Base-by-base conservation (phyloP, 2,797 vertebrate genomes). In the Sebastolobus alascanus region DNA sequence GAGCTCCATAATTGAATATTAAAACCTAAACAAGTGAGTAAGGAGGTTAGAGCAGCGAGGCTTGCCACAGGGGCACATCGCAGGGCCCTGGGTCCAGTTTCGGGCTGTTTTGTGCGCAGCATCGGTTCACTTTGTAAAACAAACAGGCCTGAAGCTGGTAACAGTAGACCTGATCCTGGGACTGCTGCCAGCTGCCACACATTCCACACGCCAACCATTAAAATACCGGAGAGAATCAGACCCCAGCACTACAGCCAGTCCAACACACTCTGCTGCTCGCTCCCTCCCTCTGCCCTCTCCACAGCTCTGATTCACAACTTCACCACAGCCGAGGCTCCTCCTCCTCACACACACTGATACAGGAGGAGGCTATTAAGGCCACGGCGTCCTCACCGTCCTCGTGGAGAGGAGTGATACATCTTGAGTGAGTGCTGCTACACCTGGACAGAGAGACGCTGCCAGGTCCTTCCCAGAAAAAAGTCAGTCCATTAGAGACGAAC, bases 151-250 rank as follows among this genome's bases (percentile, higher is more conserved):
- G 86, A 90, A 93, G 92, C 93, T 89, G 92, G 95, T 95, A 96
- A 96, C 91, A 94, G 93, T 94, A 96, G 94, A 95, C 89, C 79
- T 80, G 89, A 91, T 90, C 89, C 94, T 83, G 88, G 80, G 90
- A 89, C 90, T 33, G 80, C 33, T 22, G 93, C 96, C 93, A 95
- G 94, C 96, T 95, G 93, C 95, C 93, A 89, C 91, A 82, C 95
- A 97, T 96, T 97, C 96, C 96, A 93, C 90, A 93, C 92, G 75
- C 86, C 84, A 85, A 92, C 93, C 94, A 96, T 96, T 96, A 96
- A 97, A 96, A 96, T 96, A 96, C 95, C 95, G 87, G 86, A 94
- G 89, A 89, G 88, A 94, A 91, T 92, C 92, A 87, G 90, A 93
- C 78, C 83, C 85, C 85, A 33, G 80, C 84, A 20, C 88, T 73